These are phyloP conservation scores for Kobus ellipsiprymnus DNA, from an alignment of 2,113 vertebrate genomes.

Conservation along the genomic window DNA sequence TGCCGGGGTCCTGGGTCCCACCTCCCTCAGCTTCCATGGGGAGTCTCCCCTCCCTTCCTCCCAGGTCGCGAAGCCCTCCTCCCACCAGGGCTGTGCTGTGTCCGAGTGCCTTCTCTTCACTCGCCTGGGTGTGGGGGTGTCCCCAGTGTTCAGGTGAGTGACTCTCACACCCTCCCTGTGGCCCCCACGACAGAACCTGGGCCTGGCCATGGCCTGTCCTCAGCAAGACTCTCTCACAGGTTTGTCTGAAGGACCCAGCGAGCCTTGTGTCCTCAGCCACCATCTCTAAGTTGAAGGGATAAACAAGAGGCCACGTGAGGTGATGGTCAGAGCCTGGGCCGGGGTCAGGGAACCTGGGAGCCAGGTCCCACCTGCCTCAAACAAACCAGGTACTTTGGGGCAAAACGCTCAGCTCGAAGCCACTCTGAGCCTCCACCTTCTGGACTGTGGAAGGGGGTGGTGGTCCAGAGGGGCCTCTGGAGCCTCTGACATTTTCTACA, in stretches of 20 bases:
- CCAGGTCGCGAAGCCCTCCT: neutral
- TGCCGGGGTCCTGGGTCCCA: neutral
- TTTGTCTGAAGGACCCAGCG: neutral
- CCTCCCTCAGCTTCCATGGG: too few species aligned
- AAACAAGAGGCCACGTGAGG: neutral
- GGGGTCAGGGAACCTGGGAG: neutral
- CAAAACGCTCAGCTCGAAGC: neutral
- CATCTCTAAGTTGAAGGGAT: neutral
- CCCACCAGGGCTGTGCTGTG: neutral
- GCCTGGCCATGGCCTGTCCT: neutral
- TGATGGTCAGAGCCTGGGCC: neutral
- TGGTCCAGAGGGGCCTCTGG: neutral
- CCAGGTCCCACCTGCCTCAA: neutral
- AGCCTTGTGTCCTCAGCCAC: neutral
- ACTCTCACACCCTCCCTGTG: neutral
- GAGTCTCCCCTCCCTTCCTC: neutral
- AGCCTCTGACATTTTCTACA: slow-evolving; percentile 1
- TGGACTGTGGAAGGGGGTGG: neutral
- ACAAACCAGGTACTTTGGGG: neutral
- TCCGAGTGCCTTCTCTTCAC: neutral
- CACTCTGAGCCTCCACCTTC: neutral
- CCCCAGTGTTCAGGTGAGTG: neutral
- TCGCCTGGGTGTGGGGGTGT: neutral
- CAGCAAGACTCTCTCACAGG: neutral
- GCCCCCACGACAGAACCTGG: neutral